phyloP scores from a whole-genome alignment of 1,140 invertebrate species.

The Antheraea mylitta region DNA sequence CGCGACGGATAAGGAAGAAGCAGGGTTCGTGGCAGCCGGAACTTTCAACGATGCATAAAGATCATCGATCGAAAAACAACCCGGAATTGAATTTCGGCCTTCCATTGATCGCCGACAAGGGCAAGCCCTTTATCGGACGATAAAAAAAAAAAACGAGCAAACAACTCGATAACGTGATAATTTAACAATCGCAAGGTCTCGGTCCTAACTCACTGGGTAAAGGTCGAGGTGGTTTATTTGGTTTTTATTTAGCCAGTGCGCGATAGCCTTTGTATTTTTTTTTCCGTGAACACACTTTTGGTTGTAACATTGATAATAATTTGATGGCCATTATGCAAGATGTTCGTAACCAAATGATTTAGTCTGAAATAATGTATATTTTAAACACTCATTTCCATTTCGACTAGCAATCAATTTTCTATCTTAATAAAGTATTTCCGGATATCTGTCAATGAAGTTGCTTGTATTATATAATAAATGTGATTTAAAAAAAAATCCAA shows the following conservation, averaged over 20 bases:
- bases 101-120: conserved; percentile 46
- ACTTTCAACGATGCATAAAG: conserved; percentile 56
- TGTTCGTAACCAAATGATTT: background rate
- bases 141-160: conserved; percentile 49
- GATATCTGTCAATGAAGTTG: too few species aligned
- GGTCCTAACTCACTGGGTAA: conserved; percentile 59
- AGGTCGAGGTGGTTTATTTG: conserved; percentile 54
- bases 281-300: conserved; percentile 37
- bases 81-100: conserved; percentile 58
- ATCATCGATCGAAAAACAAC: conserved; percentile 38
- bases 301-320: conserved; percentile 37
- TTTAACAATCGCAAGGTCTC: conserved; percentile 47
- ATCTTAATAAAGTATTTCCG: background rate
- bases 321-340: conserved; percentile 29
- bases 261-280: conserved; percentile 38
- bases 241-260: conserved; percentile 30
- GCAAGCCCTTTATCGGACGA: conserved; percentile 60
- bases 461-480: too few species aligned
- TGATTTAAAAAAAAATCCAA: too few species aligned
- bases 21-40: conserved; percentile 32
- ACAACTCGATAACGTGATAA: conserved; percentile 48
- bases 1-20: conserved; percentile 58
- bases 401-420: background rate
- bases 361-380: background rate
- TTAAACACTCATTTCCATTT: background rate